Evolutionary conservation across 2,797 vertebrate species (phyloP).

Genomic region (Tinamus major): DNA sequence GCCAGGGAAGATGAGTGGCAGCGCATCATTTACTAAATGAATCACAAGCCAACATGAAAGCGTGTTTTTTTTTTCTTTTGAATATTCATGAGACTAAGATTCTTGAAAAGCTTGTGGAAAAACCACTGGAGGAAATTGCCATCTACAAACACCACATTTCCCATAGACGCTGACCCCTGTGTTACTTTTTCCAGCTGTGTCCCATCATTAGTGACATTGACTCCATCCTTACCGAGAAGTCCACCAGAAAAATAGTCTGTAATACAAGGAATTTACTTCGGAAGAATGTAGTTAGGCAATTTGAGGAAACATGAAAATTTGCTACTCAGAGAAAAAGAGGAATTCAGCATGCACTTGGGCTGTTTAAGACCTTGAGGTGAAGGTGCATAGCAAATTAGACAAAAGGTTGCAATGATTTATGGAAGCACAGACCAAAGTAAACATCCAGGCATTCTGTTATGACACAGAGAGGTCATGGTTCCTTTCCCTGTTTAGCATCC

Average conservation of each 20-base stretch:
- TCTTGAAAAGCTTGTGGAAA: not conserved
- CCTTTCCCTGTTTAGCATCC: not conserved
- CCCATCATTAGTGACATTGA: not conserved
- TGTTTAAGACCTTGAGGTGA: not conserved
- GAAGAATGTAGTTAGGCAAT: not conserved
- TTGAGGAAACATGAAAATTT: slow-evolving; percentile 5
- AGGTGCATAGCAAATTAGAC: slow-evolving; percentile 28
- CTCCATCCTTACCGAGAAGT: not conserved
- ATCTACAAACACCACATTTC: not conserved
- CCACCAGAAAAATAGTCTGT: not conserved
- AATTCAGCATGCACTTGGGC: not conserved
- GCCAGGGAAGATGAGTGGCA: not conserved
- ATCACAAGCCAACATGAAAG: not conserved
- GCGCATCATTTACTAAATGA: not conserved
- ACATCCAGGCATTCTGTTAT: not conserved
- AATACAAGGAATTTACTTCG: not conserved
- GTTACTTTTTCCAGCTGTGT: not conserved
- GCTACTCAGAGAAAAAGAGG: not conserved
- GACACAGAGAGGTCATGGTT: not conserved
- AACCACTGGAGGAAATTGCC: not conserved
- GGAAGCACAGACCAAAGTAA: slow-evolving; percentile 25
- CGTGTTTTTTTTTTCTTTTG: not conserved
- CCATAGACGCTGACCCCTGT: not conserved
- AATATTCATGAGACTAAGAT: not conserved
- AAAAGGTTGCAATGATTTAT: slow-evolving; percentile 36